These are phyloP conservation scores for Macrotrachela quadricornifera DNA, from an alignment of 1,140 invertebrate genomes.

Conservation along the genomic window DNA sequence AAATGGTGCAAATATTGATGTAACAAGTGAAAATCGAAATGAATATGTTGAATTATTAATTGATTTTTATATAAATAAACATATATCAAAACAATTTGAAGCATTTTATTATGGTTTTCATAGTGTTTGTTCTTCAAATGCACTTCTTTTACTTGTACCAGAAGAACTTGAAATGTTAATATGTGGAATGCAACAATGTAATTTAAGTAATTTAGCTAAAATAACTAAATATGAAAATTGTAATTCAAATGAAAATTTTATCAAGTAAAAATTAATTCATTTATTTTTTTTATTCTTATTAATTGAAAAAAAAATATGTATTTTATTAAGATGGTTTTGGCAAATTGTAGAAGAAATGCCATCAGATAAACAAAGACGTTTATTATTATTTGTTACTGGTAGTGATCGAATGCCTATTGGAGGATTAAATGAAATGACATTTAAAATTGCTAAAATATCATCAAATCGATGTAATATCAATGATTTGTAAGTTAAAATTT, in stretches of 20 bases:
- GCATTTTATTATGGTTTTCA: conserved; percentile 48
- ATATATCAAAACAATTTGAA: conserved; percentile 42
- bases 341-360: conserved; percentile 35
- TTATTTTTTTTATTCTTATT: neutral
- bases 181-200: conserved; percentile 39
- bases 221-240: conserved; percentile 45
- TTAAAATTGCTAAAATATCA: conserved; percentile 36
- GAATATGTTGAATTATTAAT: conserved; percentile 44
- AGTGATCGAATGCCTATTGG: conserved; percentile 45
- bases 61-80: conserved; percentile 42
- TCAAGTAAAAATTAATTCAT: conserved; percentile 9
- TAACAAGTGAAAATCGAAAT: conserved; percentile 24
- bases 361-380: conserved; percentile 38
- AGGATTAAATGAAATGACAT: conserved; percentile 43
- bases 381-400: conserved; percentile 43
- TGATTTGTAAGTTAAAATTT: no score
- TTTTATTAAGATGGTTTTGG: conserved; percentile 39
- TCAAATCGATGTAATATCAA: conserved; percentile 8
- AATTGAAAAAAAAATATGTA: neutral
- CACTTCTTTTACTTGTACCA: conserved; percentile 44
- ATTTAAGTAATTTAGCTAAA: conserved; percentile 40
- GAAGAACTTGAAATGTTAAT: conserved; percentile 47
- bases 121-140: conserved; percentile 46
- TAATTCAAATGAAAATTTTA: conserved; percentile 29
- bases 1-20: conserved; percentile 34